Evolutionary conservation across 2,888 invertebrate species (phyloP), one percentile per base, ranked within the genome.

Genomic region (Epinotia brunnichana): DNA sequence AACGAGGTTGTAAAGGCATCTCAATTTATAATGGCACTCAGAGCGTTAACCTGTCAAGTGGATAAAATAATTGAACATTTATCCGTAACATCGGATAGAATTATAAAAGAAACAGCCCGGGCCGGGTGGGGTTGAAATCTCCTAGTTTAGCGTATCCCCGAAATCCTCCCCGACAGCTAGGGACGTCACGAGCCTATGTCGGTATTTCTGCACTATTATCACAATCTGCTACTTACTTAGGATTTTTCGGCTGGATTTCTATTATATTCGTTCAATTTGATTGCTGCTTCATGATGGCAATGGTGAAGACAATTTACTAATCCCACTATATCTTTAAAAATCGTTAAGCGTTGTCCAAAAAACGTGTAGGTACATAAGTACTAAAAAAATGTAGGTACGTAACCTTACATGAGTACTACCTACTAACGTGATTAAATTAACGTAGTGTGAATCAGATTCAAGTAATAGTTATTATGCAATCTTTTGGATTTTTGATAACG

Each of bases 51-150:
- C 56, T 57, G 72, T 68, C 67, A 72, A 68, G 61, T 39, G 19
- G n/a, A 41, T 60, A 29, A 73, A 51, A 73, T 62, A 57, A 73
- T 68, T 73, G 56, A 57, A 68, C 41, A 41, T 62, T 67, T 60
- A 61, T 39, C 66, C 19, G 57, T 41, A 51, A 59, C 60, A 44
- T 48, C 24, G 59, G 29, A 24, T 62, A 67, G 56, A 60, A 57
- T 68, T 61, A 68, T 39, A 61, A 54, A 70, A 74, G 69, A 67
- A 60, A 56, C 73, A 60, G 75, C 74, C 73, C 70, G 70, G 72
- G 67, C 79, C 78, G 77, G 77, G 76, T 78, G 79, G 79, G 80
- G 76, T 78, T 54, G 80, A 81, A 83, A 83, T 82, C 81, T 80
- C 78, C 76, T 75, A 70, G 78, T 78, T 75, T 79, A 68, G 51